Evolutionary conservation across 2,113 vertebrate species (phyloP), one percentile per base, ranked within the genome.

Genomic region (Gulo gulo): DNA sequence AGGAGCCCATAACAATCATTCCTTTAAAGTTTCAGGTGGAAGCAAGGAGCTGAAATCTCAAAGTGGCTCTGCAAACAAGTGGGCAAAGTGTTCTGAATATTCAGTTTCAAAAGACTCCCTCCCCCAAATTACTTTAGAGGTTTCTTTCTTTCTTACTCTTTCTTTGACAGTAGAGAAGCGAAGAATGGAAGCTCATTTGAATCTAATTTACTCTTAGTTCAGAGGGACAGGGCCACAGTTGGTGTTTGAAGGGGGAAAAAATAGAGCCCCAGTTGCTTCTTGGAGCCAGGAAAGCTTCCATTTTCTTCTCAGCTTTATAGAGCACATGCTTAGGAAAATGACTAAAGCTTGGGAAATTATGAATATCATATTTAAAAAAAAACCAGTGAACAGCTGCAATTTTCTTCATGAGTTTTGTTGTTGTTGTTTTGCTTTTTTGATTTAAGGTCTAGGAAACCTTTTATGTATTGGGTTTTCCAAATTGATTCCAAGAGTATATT

Each of bases 91-190:
- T 93, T 50, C 80, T 81, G 55, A 59, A 2, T 79, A 52, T 31
- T 57, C 36, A 50, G 11, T 96, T 92, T 97, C 42, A n/a, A 83
- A 94, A 95, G 47, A 13, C 12, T 10, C 11, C 10, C 71, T 15
- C n/a, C 12, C 13, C 3, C 36, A 67, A 67, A 78, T 90, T 95
- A 76, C 96, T 92, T 92, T 80, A 63, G 39, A 94, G n/a, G 20
- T 18, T 87, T 61, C 34, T 96, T 97, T 93, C 59, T 96, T 59
- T 96, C n/a, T n/a, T n/a, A n/a, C 36, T 61, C 34, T 96, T 97
- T 93, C 59, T 96, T 59, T 96, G 57, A 47, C 57, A 85, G 84
- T 5, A 86, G 57, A 91, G 34, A 92, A 67, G 12, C 31, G 34
- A 74, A 45, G 76, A 82, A 76, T 52, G 26, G 29, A 90, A 95